Conservation (phyloP, 2,888 invertebrate species). For the Notodonta ziczac region DNA sequence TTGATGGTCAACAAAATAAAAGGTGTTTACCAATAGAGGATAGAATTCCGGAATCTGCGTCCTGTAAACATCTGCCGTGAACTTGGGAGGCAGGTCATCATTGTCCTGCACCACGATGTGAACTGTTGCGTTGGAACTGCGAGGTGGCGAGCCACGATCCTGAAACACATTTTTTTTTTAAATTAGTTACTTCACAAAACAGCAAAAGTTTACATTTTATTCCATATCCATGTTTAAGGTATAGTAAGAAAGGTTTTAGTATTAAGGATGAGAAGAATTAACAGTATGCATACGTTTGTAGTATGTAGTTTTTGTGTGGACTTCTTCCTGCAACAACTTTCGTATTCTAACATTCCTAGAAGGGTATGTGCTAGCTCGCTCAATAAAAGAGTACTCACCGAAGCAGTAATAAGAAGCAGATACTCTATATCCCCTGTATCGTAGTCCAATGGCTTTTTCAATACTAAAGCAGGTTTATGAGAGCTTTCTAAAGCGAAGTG, state of each 20-base stretch:
- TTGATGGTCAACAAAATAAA: not conserved
- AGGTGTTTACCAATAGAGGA: conserved; percentile 89
- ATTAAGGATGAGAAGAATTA: too few species aligned
- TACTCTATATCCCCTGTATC: conserved; percentile 92
- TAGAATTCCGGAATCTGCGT: conserved; percentile 93
- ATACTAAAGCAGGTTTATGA: conserved; percentile 90
- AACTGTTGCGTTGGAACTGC: conserved; percentile 89
- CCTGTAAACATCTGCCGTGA: conserved; percentile 91
- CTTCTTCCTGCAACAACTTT: too few species aligned
- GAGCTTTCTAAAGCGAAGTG: conserved; percentile 92
- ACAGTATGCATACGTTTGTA: too few species aligned
- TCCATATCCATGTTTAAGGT: too few species aligned
- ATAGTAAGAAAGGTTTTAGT: too few species aligned
- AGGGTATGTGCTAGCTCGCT: too few species aligned
- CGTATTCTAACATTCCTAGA: too few species aligned
- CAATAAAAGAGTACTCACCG: conserved; percentile 76
- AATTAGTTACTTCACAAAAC: not conserved
- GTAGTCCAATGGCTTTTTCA: conserved; percentile 90
- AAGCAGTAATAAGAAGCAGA: conserved; percentile 89
- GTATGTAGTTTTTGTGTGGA: too few species aligned
- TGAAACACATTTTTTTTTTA: conserved; percentile 53
- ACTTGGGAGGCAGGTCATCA: conserved; percentile 93
- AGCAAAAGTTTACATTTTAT: too few species aligned
- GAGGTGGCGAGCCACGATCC: conserved; percentile 93
- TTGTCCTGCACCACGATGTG: conserved; percentile 90